A percentile compares a stretch with the other conserved stretches of the same genome.
These are phyloP conservation scores for Nothobranchius kuhntae DNA, from an alignment of 2,113 vertebrate genomes.

Conservation along the genomic window DNA sequence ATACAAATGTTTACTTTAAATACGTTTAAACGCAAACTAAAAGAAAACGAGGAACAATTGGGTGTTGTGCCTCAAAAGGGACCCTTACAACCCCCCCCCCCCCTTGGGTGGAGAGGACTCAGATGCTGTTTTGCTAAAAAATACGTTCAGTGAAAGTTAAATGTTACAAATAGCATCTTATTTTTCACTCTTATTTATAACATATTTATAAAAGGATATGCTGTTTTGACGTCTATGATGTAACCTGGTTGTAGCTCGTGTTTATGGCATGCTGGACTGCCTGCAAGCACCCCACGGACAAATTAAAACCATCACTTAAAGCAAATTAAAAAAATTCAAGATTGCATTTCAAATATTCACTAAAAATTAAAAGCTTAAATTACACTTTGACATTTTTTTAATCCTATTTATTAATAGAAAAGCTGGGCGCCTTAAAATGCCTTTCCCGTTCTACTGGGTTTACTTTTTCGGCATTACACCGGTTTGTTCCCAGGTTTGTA, in stretches of 20 bases:
- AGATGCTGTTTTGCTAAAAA: not conserved
- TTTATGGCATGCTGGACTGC: not conserved
- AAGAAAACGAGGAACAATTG: not conserved
- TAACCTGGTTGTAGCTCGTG: no score
- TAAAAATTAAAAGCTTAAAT: not conserved
- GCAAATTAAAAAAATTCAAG: no score
- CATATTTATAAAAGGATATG: not conserved
- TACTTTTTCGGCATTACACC: not conserved
- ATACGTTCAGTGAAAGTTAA: not conserved
- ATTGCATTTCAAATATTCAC: not conserved
- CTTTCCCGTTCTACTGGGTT: not conserved
- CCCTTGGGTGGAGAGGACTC: not conserved
- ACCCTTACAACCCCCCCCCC: not conserved
- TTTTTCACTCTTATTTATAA: not conserved
- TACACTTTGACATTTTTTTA: no score
- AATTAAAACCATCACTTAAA: not conserved
- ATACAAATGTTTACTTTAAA: not conserved
- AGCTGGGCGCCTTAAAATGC: no score
- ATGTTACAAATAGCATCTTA: not conserved
- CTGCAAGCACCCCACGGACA: not conserved
- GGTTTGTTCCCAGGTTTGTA: not conserved
- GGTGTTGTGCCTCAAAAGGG: not conserved
- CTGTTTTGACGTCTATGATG: not conserved
- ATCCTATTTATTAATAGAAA: no score
- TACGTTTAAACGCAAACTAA: not conserved